Percentiles rank a stretch among this genome's conserved stretches.
Evolutionary conservation across 2,888 invertebrate genomes (phyloP).

Genomic region (Brachypalpus laphriformis): DNA sequence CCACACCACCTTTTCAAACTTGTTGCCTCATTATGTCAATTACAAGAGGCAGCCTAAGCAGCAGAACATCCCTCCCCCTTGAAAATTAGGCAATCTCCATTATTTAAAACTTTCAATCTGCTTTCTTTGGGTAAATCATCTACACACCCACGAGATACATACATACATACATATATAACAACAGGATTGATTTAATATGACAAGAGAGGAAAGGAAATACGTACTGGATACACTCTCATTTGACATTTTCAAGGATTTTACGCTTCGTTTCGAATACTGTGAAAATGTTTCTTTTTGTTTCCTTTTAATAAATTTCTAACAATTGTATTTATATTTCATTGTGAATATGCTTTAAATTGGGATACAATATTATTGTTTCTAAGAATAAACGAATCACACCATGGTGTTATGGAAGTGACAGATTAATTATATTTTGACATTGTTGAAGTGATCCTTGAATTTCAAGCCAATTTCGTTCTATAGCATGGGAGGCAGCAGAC

Average conservation of each 20-base stretch:
- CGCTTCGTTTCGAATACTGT: not conserved
- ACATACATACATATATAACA: not conserved
- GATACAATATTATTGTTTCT: not conserved
- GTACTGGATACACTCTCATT: not conserved
- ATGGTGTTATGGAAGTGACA: not conserved
- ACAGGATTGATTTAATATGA: constrained; percentile 41
- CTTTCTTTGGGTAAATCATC: not conserved
- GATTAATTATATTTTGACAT: not conserved
- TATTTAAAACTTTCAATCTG: constrained; percentile 34
- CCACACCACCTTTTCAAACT: constrained; percentile 37
- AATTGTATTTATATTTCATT: constrained; percentile 31
- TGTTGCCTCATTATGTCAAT: constrained; percentile 70
- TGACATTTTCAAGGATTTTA: constrained; percentile 24
- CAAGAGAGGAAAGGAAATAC: not conserved
- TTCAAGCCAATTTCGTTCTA: not conserved
- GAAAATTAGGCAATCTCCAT: constrained; percentile 37
- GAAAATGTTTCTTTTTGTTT: not conserved
- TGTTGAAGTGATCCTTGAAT: not conserved
- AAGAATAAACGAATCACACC: not conserved
- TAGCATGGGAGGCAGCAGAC: not conserved
- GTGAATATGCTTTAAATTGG: constrained; percentile 9
- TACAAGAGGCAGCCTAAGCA: not conserved
- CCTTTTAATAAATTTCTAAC: constrained; percentile 23
- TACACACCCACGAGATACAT: not conserved
- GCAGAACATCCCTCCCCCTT: not conserved